Percentiles rank a stretch among this genome's conserved stretches.
Evolutionary conservation across 2,888 invertebrate genomes (phyloP).

Genomic region (Agrotis exclamationis): DNA sequence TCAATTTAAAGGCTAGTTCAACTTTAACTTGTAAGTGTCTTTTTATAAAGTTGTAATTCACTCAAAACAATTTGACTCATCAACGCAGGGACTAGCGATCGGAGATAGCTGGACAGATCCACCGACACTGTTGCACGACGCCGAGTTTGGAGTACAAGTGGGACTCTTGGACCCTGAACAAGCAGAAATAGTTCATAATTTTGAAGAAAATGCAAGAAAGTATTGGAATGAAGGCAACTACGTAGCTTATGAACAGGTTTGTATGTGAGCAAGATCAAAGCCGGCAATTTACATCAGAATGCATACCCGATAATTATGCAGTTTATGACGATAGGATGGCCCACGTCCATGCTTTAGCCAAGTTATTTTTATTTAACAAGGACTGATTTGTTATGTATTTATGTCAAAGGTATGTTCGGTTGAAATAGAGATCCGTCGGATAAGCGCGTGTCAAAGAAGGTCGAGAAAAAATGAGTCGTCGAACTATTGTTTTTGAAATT

Average conservation of each 20-base stretch:
- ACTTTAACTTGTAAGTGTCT: background rate
- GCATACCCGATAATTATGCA: no score
- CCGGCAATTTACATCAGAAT: no score
- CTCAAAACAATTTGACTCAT: background rate
- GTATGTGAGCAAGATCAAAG: background rate
- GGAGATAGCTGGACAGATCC: conserved; percentile 61
- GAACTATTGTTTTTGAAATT: no score
- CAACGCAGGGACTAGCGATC: conserved; percentile 55
- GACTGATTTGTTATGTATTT: no score
- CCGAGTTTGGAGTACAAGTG: conserved; percentile 50
- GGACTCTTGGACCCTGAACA: conserved; percentile 47
- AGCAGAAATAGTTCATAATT: conserved; percentile 29
- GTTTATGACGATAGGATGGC: no score
- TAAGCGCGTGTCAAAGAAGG: no score
- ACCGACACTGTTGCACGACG: conserved; percentile 46
- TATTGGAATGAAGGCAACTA: conserved; percentile 39
- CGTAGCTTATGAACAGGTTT: background rate
- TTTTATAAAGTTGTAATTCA: accelerated
- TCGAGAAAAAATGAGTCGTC: no score
- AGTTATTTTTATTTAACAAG: no score
- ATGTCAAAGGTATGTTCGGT: no score
- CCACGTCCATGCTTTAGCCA: no score
- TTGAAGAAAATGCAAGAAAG: conserved; percentile 39
- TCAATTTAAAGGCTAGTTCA: no score
- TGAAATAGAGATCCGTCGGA: no score